A percentile compares a stretch with the other conserved stretches of the same genome.
Evolutionary conservation across 2,113 vertebrate genomes (phyloP).

Genomic region (Dipodomys merriami): DNA sequence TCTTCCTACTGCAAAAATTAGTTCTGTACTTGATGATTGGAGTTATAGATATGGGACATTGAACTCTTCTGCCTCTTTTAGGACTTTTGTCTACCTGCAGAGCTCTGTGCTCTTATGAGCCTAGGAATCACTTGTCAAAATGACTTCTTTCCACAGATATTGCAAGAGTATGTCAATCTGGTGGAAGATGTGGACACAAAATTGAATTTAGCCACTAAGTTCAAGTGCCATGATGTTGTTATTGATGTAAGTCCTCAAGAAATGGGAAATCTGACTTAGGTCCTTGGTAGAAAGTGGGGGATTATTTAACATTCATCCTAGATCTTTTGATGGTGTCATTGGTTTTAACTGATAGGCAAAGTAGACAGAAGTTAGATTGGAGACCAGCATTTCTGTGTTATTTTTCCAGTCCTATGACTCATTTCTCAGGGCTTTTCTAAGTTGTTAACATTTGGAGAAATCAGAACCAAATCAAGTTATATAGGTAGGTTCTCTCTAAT

Average conservation of each 20-base stretch:
- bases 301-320: neutral
- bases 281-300: neutral
- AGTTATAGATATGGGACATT: neutral
- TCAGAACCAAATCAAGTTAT: neutral
- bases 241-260: constrained; percentile 90
- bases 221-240: constrained; percentile 96
- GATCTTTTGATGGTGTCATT: neutral
- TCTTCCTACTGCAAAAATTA: neutral
- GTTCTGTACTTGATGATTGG: neutral
- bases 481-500: neutral
- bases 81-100: neutral
- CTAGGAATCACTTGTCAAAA: constrained; percentile 29
- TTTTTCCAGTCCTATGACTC: neutral
- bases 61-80: neutral
- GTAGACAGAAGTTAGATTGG: neutral
- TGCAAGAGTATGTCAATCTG: constrained; percentile 93
- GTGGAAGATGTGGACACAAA: constrained; percentile 93
- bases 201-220: constrained; percentile 92
- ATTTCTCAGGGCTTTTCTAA: constrained; percentile 20
- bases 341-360: neutral
- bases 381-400: neutral
- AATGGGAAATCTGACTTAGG: neutral
- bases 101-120: constrained; percentile 14
- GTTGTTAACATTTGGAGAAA: neutral
- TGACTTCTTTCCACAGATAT: constrained; percentile 85